Evolutionary conservation across 2,888 invertebrate genomes (phyloP).

Genomic region (Drosophila koepferae): DNA sequence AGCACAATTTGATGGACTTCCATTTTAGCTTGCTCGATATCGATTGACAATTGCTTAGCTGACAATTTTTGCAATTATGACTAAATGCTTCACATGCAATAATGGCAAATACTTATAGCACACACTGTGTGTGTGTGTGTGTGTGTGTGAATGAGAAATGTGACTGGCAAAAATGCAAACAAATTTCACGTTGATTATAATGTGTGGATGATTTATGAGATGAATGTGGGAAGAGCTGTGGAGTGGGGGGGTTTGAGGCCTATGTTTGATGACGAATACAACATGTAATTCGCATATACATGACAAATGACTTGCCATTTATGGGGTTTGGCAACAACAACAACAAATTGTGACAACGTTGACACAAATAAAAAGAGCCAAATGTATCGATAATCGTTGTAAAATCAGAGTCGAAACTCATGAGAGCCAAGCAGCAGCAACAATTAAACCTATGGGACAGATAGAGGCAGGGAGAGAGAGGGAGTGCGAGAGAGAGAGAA

Average conservation of each 20-base stretch:
- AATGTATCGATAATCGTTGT: conserved; percentile 50
- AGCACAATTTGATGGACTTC: not conserved
- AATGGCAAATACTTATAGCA: not conserved
- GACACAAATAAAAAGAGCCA: conserved; percentile 23
- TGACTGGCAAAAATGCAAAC: conserved; percentile 46
- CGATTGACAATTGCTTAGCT: conserved; percentile 1
- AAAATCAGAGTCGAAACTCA: conserved; percentile 41
- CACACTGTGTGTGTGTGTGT: not conserved
- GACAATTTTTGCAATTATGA: conserved; percentile 20
- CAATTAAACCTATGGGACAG: conserved; percentile 1
- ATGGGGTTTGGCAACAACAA: conserved; percentile 35
- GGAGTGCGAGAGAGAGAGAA: not conserved
- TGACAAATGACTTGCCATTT: conserved; percentile 57
- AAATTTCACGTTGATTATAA: conserved; percentile 53
- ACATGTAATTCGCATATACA: conserved; percentile 40
- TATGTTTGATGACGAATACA: conserved; percentile 13
- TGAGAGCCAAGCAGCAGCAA: conserved; percentile 23
- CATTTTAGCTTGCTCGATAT: not conserved
- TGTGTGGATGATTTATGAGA: conserved; percentile 19
- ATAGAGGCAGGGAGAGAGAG: not conserved
- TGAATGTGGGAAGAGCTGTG: not conserved
- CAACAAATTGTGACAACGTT: conserved; percentile 34
- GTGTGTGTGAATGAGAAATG: conserved; percentile 8
- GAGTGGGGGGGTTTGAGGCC: not conserved
- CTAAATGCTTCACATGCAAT: conserved; percentile 18